Base-by-base conservation (phyloP, 2,888 invertebrate genomes). In the Reticulitermes lucifugus region DNA sequence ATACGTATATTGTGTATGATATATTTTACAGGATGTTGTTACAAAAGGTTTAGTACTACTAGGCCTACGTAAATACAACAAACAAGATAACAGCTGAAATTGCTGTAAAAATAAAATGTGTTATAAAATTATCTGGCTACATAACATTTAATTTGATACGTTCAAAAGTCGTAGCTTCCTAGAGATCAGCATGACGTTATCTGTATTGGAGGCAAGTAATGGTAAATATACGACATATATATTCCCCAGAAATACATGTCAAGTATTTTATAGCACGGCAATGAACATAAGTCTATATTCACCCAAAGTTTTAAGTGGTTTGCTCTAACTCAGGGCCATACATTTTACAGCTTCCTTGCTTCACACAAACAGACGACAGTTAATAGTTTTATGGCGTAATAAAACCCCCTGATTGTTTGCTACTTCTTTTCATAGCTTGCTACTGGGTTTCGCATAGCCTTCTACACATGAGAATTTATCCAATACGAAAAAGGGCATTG, bases 251-350 rank as follows among this genome's bases (percentile, higher is more conserved):
- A 65, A 65, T 22, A 7, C 9, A 65, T 65, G 65, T 65, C 3
- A 73, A 73, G 73, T 41, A 18, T 73, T 73, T 73, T 73, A 73
- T 29, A 73, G 73, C 41, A 41, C 14, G 73, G 73, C 73, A 73
- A 35, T 73, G 73, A 35, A 73, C 21, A 25, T 14, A 35, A 35
- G 25, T 25, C 60, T 60, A 60, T 60, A 60, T 6, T 60, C n/a
- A 1, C 60, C 25, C 21, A 14, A 73, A 73, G 73, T 73, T 73
- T 73, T 29, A 73, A 73, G 41, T 71, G 73, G 73, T 18, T 73
- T 41, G 73, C 18, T 41, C 10, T 73, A 41, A 35, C 41, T 73
- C 41, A 73, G 22, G 41, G 41, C 73, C 41, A 73, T 73, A 14
- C 21, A 73, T 41, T 41, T 73, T 73, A 73, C 73, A 73, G 25